Conservation (phyloP, 92 coral and sea anemone genomes). For the Phymanthus crucifer region DNA sequence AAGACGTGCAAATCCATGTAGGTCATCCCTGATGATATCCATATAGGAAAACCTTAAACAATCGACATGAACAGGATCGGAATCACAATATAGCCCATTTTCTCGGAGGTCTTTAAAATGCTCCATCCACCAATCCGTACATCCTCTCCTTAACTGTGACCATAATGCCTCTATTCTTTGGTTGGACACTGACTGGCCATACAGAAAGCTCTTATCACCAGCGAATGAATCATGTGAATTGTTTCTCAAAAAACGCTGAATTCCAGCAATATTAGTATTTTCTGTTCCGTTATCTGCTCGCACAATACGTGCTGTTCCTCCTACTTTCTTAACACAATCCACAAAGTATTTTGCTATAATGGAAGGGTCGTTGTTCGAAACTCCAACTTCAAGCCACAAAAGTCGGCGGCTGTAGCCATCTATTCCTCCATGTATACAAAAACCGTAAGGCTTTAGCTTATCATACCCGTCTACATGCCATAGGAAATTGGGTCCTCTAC, state of each 20-base stretch:
- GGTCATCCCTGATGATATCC: constrained; percentile 15
- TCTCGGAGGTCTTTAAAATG: constrained; percentile 11
- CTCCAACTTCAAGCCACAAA: constrained; percentile 6
- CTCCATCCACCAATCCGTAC: constrained; percentile 8
- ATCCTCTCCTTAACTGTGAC: not conserved
- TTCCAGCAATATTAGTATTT: not conserved
- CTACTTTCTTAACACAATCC: not conserved
- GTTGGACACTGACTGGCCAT: constrained; percentile 15
- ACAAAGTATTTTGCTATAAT: not conserved
- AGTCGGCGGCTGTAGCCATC: constrained; percentile 13
- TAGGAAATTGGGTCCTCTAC: constrained; percentile 11
- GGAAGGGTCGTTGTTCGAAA: not conserved
- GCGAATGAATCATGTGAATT: not conserved
- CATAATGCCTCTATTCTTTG: constrained; percentile 24
- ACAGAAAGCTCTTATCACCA: not conserved
- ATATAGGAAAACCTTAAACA: constrained; percentile 18
- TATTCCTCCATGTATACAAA: constrained; percentile 9
- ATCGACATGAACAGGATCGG: not conserved
- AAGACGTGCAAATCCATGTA: not conserved
- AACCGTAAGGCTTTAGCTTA: not conserved
- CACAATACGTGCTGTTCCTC: not conserved
- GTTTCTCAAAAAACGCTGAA: not conserved
- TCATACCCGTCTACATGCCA: constrained; percentile 12
- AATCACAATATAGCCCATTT: not conserved
- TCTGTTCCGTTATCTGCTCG: not conserved